phyloP scores from a whole-genome alignment of 2,888 invertebrate genomes.

The Phortica magna region DNA sequence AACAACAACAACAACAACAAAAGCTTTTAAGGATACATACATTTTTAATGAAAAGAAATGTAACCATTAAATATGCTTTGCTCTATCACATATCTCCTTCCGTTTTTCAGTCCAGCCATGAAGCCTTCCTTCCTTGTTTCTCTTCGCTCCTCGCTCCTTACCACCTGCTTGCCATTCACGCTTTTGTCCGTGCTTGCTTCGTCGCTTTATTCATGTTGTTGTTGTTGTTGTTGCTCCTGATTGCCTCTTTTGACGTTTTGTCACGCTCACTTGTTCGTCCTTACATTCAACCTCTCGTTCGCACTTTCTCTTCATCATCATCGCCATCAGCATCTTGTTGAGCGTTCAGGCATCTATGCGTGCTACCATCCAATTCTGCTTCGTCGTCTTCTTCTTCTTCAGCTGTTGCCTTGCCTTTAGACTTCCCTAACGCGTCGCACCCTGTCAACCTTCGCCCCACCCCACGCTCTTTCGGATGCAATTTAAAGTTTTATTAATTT shows the following conservation, averaged over 20 bases:
- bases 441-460: no score
- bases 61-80: constrained; percentile 66
- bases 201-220: neutral
- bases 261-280: neutral
- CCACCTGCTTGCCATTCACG: neutral
- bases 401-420: no score
- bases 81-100: constrained; percentile 18
- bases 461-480: constrained; percentile 39
- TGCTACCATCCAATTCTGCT: no score
- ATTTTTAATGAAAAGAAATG: constrained; percentile 73
- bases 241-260: neutral
- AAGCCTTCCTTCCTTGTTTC: neutral
- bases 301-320: no score
- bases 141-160: no score
- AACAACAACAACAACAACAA: constrained; percentile 53
- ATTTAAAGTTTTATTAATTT: constrained; percentile 72
- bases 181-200: neutral
- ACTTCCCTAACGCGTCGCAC: no score
- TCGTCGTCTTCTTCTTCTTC: no score
- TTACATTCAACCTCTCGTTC: neutral
- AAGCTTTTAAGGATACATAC: constrained; percentile 69
- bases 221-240: neutral
- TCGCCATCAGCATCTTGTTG: no score
- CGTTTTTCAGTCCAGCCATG: neutral
- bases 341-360: no score